Evolutionary conservation across 2,888 invertebrate species (phyloP).

Genomic region (Carpatolechia fugitivella): DNA sequence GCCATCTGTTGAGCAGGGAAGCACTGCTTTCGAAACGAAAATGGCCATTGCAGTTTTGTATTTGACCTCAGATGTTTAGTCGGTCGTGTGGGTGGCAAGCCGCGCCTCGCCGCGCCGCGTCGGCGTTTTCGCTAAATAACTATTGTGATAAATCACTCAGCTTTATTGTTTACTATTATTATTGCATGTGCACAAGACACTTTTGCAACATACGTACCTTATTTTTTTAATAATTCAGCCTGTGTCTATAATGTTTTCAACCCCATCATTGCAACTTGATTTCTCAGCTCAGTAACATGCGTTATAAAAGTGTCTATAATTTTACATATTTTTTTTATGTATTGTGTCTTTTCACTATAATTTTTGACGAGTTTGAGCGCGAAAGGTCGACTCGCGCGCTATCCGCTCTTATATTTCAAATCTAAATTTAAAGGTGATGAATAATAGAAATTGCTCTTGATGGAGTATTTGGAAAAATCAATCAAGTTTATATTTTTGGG

Average conservation of each 20-base stretch:
- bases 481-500: no score
- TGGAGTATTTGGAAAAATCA: no score
- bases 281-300: neutral
- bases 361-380: constrained; percentile 19
- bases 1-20: no score
- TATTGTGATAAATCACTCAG: constrained; percentile 49
- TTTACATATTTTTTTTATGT: neutral
- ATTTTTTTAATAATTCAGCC: no score
- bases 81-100: neutral
- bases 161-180: constrained; percentile 34
- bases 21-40: no score
- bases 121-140: constrained; percentile 32
- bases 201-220: neutral
- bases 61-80: no score
- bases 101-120: neutral
- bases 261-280: neutral
- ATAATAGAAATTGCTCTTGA: no score
- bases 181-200: neutral
- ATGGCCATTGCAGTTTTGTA: no score
- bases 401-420: neutral
- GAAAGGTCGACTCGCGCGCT: neutral
- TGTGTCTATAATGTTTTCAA: no score
- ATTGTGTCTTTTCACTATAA: constrained; percentile 1
- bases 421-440: no score
- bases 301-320: neutral